Percentiles rank a stretch among this genome's conserved stretches.
phyloP scores from a whole-genome alignment of 2,797 vertebrate genomes.

The Stomatorhinus walkeri region DNA sequence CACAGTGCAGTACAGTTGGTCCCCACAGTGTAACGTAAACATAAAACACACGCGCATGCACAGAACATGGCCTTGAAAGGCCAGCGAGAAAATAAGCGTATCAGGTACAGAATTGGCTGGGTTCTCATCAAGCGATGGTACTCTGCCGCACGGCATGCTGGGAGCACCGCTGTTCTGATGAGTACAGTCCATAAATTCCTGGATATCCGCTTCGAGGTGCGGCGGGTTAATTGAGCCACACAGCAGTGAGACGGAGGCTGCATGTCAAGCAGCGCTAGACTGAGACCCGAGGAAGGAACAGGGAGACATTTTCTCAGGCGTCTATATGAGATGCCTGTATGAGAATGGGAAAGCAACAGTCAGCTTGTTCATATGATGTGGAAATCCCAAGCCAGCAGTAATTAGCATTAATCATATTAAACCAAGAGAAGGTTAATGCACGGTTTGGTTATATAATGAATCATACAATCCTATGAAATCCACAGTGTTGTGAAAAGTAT shows the following conservation, averaged over 20 bases:
- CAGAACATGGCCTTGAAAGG: not conserved
- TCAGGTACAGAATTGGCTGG: not conserved
- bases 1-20: not conserved
- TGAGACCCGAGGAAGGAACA: not conserved
- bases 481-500: not conserved
- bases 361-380: not conserved
- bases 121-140: not conserved
- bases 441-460: not conserved
- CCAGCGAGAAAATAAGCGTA: not conserved
- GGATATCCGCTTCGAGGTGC: slow-evolving; percentile 31
- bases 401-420: not conserved
- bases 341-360: not conserved
- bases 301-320: slow-evolving; percentile 15
- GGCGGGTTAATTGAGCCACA: slow-evolving; percentile 26
- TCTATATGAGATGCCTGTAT: not conserved
- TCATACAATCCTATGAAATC: not conserved
- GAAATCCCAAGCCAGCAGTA: not conserved
- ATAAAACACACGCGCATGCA: not conserved
- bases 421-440: not conserved
- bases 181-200: slow-evolving; percentile 30
- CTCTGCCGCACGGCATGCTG: slow-evolving; percentile 6
- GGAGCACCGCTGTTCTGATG: slow-evolving; percentile 37
- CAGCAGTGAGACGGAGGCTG: slow-evolving; percentile 34
- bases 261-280: slow-evolving; percentile 5
- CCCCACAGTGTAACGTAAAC: not conserved